A percentile compares a stretch with the other conserved stretches of the same genome.
phyloP scores from a whole-genome alignment of 2,113 vertebrate species.

The Lathamus discolor region DNA sequence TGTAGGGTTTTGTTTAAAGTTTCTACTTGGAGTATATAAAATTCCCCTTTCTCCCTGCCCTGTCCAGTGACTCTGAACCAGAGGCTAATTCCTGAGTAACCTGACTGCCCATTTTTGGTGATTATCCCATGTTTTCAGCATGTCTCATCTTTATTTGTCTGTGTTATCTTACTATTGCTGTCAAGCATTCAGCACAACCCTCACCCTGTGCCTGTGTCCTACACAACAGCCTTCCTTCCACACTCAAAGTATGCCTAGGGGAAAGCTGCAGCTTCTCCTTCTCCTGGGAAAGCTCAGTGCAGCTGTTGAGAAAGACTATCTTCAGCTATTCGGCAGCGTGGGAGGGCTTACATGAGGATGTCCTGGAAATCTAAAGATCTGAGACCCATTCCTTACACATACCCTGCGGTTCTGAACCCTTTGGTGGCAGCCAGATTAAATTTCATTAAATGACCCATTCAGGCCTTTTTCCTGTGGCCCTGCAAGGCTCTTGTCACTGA shows the following conservation, averaged over 20 bases:
- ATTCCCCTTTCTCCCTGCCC: background rate
- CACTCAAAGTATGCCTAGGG: background rate
- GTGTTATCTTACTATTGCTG: background rate
- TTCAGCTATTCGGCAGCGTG: background rate
- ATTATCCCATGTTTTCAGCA: background rate
- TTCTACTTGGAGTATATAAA: background rate
- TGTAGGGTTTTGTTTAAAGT: background rate
- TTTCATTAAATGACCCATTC: background rate
- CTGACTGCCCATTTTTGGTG: background rate
- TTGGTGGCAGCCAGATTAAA: background rate
- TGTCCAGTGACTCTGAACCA: background rate
- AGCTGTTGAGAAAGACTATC: conserved; percentile 36
- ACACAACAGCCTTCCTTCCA: background rate
- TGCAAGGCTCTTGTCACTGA: background rate
- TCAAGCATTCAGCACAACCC: background rate
- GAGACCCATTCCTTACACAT: background rate
- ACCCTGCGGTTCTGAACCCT: background rate
- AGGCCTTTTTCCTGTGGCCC: background rate
- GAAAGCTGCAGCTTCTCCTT: background rate
- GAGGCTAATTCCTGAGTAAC: background rate
- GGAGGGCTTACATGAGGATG: background rate
- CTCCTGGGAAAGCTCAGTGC: background rate
- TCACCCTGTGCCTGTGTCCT: background rate
- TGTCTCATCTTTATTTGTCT: background rate
- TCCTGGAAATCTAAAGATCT: background rate